Percentiles rank a stretch among this genome's conserved stretches.
Conservation (phyloP, 2,888 invertebrate genomes). For the Lasioglossum oenotherae region DNA sequence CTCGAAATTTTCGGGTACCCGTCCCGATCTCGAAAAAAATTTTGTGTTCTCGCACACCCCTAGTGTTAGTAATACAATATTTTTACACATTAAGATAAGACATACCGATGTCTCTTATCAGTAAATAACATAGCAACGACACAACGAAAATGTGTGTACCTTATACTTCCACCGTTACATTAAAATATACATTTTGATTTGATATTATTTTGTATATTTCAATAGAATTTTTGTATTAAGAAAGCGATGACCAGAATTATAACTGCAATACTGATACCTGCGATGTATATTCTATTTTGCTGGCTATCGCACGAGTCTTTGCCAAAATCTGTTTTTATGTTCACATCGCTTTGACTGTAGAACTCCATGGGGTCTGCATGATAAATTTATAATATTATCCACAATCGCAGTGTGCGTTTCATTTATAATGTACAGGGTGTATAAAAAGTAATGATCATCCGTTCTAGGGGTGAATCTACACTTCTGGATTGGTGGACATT, state of each 20-base stretch:
- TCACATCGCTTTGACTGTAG: conserved; percentile 81
- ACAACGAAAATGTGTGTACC: conserved; percentile 27
- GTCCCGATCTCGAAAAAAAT: too few relatives aligned
- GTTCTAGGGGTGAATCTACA: too few relatives aligned
- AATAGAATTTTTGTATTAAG: conserved; percentile 85
- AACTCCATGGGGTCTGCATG: conserved; percentile 83
- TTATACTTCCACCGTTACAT: conserved; percentile 12
- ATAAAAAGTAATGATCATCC: too few relatives aligned
- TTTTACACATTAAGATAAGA: conserved; percentile 36
- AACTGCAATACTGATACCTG: conserved; percentile 88
- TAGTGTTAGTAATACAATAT: conserved; percentile 43
- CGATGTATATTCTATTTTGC: conserved; percentile 86
- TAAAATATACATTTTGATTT: conserved; percentile 36
- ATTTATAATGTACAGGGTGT: neutral
- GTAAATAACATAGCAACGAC: conserved; percentile 15
- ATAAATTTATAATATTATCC: conserved; percentile 6
- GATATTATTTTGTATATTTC: conserved; percentile 46
- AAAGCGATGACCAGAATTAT: conserved; percentile 88
- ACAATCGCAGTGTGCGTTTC: neutral
- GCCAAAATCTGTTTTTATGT: conserved; percentile 85
- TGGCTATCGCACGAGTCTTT: conserved; percentile 87
- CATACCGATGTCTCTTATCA: neutral
- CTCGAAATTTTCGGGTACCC: too few relatives aligned
- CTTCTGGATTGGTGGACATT: too few relatives aligned
- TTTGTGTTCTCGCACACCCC: too few relatives aligned